Conservation (phyloP, 1,140 invertebrate species). For the Drosophila mojavensis region DNA sequence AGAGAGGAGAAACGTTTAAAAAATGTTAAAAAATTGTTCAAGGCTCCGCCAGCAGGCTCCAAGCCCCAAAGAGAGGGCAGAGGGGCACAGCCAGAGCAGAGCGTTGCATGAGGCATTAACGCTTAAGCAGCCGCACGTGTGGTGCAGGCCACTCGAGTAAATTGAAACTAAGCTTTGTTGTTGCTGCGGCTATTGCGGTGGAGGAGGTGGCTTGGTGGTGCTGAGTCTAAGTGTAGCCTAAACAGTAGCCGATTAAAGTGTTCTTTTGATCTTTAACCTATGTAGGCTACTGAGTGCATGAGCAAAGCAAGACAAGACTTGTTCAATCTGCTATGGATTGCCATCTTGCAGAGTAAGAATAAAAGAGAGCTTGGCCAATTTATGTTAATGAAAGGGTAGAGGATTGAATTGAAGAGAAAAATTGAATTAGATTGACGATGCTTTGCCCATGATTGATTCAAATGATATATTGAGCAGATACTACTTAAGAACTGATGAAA, state of each 20-base stretch:
- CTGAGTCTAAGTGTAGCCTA: neutral
- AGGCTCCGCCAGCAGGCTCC: conserved; percentile 19
- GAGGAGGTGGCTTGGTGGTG: too few species aligned
- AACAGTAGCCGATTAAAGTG: conserved; percentile 40
- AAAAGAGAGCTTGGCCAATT: neutral
- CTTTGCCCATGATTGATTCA: too few species aligned
- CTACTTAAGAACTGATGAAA: too few species aligned
- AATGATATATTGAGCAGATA: too few species aligned
- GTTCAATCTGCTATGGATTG: neutral
- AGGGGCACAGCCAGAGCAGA: neutral
- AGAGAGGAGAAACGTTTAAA: conserved; percentile 75
- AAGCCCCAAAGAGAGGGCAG: conserved; percentile 16
- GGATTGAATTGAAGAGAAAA: neutral
- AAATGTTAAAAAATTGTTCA: conserved; percentile 72
- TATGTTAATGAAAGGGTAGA: neutral
- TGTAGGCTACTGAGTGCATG: conserved; percentile 8
- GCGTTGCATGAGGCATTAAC: conserved; percentile 13
- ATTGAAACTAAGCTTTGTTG: conserved; percentile 51
- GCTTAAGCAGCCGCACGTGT: conserved; percentile 67
- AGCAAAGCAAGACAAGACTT: conserved; percentile 5
- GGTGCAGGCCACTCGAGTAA: conserved; percentile 27
- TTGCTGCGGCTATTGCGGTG: conserved; percentile 34
- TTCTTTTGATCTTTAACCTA: conserved; percentile 41
- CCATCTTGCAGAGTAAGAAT: neutral
- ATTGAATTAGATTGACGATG: neutral